Base-by-base conservation (phyloP, 2,113 vertebrate species). In the Colossoma macropomum region DNA sequence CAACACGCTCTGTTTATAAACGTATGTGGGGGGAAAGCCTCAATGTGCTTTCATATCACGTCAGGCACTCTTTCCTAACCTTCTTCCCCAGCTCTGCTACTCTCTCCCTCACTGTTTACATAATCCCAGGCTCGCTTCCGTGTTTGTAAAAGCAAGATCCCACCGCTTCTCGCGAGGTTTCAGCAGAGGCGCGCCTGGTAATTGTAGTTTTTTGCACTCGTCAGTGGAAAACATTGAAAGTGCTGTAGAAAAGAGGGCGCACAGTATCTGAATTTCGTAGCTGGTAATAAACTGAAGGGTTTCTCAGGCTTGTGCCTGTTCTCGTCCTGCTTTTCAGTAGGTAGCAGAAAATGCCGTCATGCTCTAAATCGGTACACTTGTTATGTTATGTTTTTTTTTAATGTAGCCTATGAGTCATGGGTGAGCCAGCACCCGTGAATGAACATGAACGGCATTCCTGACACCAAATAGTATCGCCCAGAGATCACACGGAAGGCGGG, bases 91-190 rank as follows among this genome's bases (percentile, higher is more conserved):
- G 16, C 56, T 69, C 30, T 74, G 8, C 1, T 82, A 87, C 81
- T 68, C 79, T n/a, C n/a, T 86, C 83, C 82, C 80, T 89, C 78
- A 16, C 50, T 89, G 89, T 92, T 93, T 92, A 91, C 91, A 90
- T 91, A 92, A 86, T 78, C 63, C 65, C 54, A 38, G 54, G 34
- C 59, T 66, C 71, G 69, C 83, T 88, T 85, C 84, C 87, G 78
- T 86, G 86, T 90, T 90, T 88, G 80, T 85, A 79, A 83, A 66
- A 56, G 12, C 45, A 41, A 63, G 71, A 84, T 34, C 23, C 0
- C 54, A 25, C 5, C 17, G 32, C n/a, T 76, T 93, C 89, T 94
- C 93, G 92, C 93, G 94, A 93, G 90, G 84, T 76, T 84, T 23
- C 25, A 0, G 15, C 6, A 9, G 3, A 34, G 54, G 11, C 30